These are phyloP conservation scores for Mamestra brassicae DNA, from an alignment of 2,888 invertebrate species.

Conservation along the genomic window DNA sequence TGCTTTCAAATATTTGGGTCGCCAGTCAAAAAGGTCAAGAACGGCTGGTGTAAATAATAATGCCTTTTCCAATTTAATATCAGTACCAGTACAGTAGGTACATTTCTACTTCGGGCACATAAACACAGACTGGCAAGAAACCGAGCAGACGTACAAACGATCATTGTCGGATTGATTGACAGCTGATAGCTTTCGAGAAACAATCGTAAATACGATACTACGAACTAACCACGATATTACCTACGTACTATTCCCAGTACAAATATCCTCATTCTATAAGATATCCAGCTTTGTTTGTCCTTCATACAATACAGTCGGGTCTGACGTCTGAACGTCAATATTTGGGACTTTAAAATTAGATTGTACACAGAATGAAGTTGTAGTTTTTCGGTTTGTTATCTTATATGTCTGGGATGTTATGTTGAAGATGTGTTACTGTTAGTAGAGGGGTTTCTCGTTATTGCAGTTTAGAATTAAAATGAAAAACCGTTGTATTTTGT, in stretches of 20 bases:
- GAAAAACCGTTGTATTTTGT: no score
- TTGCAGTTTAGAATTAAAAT: neutral
- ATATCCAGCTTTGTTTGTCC: constrained; percentile 30
- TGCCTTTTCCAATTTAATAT: no score
- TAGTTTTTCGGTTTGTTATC: constrained; percentile 7
- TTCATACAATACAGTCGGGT: constrained; percentile 14
- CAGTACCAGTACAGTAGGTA: neutral
- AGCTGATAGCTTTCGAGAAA: constrained; percentile 36
- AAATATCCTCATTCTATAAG: constrained; percentile 28
- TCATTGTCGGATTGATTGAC: constrained; percentile 42
- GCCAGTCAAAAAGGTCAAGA: no score
- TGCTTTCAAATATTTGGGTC: no score
- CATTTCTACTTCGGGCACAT: neutral
- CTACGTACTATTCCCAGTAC: constrained; percentile 12
- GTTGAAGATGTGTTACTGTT: neutral
- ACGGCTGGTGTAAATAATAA: no score
- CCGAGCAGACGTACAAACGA: constrained; percentile 11
- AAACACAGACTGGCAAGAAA: constrained; percentile 8
- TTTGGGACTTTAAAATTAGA: constrained; percentile 34
- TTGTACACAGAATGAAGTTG: constrained; percentile 9
- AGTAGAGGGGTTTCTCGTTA: neutral
- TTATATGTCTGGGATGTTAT: constrained; percentile 4
- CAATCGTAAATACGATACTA: constrained; percentile 47
- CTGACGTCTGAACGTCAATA: constrained; percentile 24
- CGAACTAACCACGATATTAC: constrained; percentile 17